Conservation (phyloP, 2,113 vertebrate species). For the Pteropus alecto region DNA sequence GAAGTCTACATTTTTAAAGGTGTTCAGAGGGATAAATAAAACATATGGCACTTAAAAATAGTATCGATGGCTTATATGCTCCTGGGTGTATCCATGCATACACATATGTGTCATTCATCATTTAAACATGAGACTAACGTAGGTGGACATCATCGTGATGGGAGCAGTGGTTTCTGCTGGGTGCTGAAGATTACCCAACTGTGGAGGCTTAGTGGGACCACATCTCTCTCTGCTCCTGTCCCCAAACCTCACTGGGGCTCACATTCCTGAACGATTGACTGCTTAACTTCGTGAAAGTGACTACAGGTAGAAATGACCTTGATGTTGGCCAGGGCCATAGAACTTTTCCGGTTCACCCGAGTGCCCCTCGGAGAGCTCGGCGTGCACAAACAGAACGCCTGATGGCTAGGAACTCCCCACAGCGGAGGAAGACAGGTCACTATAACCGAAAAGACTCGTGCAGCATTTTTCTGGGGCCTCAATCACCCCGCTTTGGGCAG, state of each 20-base stretch:
- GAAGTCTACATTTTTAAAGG: background rate
- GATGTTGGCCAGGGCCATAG: background rate
- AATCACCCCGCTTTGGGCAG: background rate
- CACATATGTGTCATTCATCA: background rate
- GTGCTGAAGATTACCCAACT: background rate
- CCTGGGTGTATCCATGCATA: background rate
- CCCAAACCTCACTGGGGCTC: background rate
- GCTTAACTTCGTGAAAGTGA: background rate
- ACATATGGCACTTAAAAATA: background rate
- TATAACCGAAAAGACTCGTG: background rate
- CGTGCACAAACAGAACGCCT: background rate
- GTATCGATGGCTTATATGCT: background rate
- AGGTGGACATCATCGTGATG: background rate
- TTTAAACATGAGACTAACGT: background rate
- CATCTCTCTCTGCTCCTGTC: background rate
- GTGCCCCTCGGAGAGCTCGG: conserved; percentile 12
- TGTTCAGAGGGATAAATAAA: background rate
- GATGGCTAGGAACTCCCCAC: background rate
- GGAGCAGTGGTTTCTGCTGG: background rate
- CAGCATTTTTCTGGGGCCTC: background rate
- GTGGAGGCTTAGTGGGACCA: background rate
- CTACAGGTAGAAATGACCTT: background rate
- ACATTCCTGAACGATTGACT: background rate
- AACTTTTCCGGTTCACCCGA: background rate
- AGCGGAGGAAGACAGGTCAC: background rate